Conservation (phyloP, 2,113 vertebrate genomes). For the Pseudonaja textilis region DNA sequence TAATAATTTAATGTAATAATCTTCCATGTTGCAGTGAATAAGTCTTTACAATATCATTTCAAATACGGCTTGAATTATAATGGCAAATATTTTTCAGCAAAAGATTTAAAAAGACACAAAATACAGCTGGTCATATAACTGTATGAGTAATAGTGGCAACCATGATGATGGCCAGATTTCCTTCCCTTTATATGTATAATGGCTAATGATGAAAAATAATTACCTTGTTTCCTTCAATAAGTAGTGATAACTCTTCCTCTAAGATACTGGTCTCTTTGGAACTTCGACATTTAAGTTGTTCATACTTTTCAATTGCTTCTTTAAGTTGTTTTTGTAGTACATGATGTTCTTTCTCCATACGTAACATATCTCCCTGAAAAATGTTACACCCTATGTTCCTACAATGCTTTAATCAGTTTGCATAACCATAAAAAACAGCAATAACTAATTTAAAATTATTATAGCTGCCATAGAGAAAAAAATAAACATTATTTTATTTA, state of each 20-base stretch:
- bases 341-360: slow-evolving; percentile 71
- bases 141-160: neutral
- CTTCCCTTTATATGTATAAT: neutral
- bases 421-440: neutral
- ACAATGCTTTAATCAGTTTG: accelerated
- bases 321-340: slow-evolving; percentile 69
- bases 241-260: slow-evolving; percentile 67
- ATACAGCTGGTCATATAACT: neutral
- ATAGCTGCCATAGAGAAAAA: neutral
- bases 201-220: neutral
- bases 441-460: neutral
- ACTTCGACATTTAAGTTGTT: slow-evolving; percentile 52
- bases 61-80: neutral
- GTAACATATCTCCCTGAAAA: slow-evolving; percentile 81
- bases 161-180: neutral
- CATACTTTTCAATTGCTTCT: slow-evolving; percentile 58
- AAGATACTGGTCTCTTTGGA: slow-evolving; percentile 54
- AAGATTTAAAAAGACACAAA: neutral
- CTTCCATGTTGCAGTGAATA: neutral
- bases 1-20: neutral
- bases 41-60: neutral
- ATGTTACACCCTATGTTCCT: neutral
- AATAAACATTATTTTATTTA: neutral
- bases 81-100: neutral
- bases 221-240: slow-evolving; percentile 74